A percentile compares a stretch with the other conserved stretches of the same genome.
These are phyloP conservation scores for Leptinotarsa texana DNA, from an alignment of 1,140 invertebrate species.

Conservation along the genomic window DNA sequence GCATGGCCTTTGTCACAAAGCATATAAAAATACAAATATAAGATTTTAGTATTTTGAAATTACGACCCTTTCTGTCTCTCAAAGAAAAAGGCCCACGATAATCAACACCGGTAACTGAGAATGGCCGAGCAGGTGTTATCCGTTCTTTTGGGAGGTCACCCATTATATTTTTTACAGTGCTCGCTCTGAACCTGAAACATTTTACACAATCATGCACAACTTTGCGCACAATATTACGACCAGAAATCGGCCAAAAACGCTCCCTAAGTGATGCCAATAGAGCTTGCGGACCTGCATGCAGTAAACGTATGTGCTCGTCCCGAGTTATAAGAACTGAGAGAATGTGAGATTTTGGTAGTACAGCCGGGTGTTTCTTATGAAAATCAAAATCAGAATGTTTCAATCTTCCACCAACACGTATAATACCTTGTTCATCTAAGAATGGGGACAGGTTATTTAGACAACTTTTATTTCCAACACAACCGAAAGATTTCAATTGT, in stretches of 20 bases:
- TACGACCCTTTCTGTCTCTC: slow-evolving; percentile 36
- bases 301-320: slow-evolving; percentile 24
- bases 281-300: slow-evolving; percentile 31
- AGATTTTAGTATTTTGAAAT: slow-evolving; percentile 41
- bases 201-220: neutral
- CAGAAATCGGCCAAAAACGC: slow-evolving; percentile 7
- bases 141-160: slow-evolving; percentile 24
- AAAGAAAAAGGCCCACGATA: slow-evolving; percentile 37
- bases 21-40: slow-evolving; percentile 48
- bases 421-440: slow-evolving; percentile 38
- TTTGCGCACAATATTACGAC: neutral
- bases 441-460: slow-evolving; percentile 39
- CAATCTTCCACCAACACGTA: slow-evolving; percentile 46
- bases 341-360: slow-evolving; percentile 26
- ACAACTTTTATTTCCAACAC: slow-evolving; percentile 27
- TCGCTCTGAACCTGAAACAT: neutral
- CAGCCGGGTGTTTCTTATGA: slow-evolving; percentile 31
- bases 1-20: slow-evolving; percentile 46
- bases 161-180: neutral
- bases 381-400: slow-evolving; percentile 33
- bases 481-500: slow-evolving; percentile 16
- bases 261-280: slow-evolving; percentile 9
- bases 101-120: slow-evolving; percentile 1
- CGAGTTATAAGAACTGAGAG: slow-evolving; percentile 32
- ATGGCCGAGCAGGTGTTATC: slow-evolving; percentile 26